A percentile compares a stretch with the other conserved stretches of the same genome.
Conservation (phyloP, 2,113 vertebrate species). For the Hassar affinis region DNA sequence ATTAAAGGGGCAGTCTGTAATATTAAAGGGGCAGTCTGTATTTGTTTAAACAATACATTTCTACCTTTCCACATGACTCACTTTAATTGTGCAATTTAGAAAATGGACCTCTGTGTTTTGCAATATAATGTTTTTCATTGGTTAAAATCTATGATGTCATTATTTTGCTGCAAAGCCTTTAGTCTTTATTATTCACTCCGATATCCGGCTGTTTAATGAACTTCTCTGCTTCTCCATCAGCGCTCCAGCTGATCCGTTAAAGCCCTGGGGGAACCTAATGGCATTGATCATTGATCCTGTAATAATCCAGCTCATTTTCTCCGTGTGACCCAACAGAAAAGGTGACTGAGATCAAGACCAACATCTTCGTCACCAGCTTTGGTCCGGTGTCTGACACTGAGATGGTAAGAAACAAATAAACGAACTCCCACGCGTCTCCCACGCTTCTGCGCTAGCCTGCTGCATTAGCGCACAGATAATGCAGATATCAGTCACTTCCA, state of each 20-base stretch:
- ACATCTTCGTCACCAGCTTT: slow-evolving; percentile 98
- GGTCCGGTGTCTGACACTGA: slow-evolving; percentile 95
- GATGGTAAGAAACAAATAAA: slow-evolving; percentile 78
- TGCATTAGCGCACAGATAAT: slow-evolving; percentile 6
- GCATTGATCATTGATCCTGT: background rate
- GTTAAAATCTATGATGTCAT: background rate
- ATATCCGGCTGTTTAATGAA: background rate
- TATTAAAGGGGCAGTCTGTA: background rate
- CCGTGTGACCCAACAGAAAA: slow-evolving; percentile 73
- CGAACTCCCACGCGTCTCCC: background rate
- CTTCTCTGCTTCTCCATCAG: background rate
- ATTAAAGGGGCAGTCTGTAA: too few species aligned
- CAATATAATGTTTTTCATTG: too few species aligned
- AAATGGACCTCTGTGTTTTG: too few species aligned
- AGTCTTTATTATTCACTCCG: background rate
- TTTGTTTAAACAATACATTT: too few species aligned
- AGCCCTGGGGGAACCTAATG: too few species aligned
- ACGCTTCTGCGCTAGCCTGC: background rate
- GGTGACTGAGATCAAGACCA: slow-evolving; percentile 94
- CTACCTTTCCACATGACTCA: too few species aligned
- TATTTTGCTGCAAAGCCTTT: background rate
- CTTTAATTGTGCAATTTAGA: too few species aligned
- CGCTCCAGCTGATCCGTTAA: background rate
- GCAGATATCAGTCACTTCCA: slow-evolving; percentile 6
- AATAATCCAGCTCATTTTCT: background rate